Conservation (phyloP, 2,888 invertebrate species). For the Caenorhabditis zanzibari region DNA sequence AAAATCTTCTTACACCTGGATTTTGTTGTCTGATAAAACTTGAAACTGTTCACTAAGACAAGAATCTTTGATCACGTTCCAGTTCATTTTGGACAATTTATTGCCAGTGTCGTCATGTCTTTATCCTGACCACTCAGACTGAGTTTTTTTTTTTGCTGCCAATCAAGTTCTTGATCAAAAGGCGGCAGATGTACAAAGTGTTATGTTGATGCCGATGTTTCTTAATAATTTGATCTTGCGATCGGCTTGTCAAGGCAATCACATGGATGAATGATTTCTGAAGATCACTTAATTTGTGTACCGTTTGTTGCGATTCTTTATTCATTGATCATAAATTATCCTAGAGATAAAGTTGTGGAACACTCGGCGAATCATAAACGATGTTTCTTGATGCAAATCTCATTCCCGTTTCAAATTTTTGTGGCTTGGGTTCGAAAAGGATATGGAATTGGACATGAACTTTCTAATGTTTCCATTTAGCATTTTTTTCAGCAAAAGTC, state of each 20-base stretch:
- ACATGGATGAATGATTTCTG: conserved; percentile 12
- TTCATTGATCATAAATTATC: conserved; percentile 17
- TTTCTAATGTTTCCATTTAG: conserved; percentile 26
- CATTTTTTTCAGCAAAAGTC: neutral
- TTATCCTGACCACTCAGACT: neutral
- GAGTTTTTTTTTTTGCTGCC: neutral
- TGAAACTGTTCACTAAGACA: neutral
- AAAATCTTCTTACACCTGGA: too few relatives aligned
- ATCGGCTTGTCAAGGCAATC: neutral
- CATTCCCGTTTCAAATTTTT: neutral
- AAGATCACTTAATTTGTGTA: neutral
- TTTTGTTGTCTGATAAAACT: neutral
- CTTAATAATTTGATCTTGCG: conserved; percentile 13
- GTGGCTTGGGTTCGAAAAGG: neutral
- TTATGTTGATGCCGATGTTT: conserved; percentile 14
- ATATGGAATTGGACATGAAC: neutral
- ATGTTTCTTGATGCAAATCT: neutral
- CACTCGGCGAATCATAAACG: neutral
- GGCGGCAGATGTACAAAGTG: neutral
- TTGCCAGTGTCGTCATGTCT: neutral
- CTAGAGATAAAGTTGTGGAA: neutral
- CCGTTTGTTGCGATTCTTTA: conserved; percentile 17
- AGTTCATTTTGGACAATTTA: neutral
- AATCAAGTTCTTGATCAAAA: neutral
- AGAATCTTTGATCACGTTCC: neutral